Evolutionary conservation across 35 echinoderm and acorn worm genomes (phyloP).

Genomic region (Apostichopus parvimensis): DNA sequence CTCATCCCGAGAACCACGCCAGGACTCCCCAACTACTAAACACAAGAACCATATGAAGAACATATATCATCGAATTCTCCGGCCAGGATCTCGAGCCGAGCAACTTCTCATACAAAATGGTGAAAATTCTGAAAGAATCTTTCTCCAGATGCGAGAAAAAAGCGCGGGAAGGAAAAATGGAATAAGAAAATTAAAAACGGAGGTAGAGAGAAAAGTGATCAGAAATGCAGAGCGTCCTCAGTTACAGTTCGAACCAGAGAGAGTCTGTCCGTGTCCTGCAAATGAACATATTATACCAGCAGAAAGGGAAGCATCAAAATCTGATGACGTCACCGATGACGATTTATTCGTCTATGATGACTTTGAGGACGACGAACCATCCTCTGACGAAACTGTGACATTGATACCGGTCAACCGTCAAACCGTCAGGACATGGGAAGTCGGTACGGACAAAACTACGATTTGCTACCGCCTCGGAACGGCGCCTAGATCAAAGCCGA

Average conservation of each 20-base stretch:
- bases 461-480: conserved; percentile 47
- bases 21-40: conserved; percentile 29
- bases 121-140: conserved; percentile 45
- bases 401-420: conserved; percentile 17
- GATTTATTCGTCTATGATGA: conserved; percentile 42
- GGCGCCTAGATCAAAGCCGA: background rate
- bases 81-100: conserved; percentile 37
- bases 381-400: conserved; percentile 50
- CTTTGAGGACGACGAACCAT: conserved; percentile 45
- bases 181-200: background rate
- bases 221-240: background rate
- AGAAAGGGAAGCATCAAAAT: background rate
- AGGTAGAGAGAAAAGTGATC: background rate
- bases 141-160: conserved; percentile 3
- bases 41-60: conserved; percentile 33
- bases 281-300: background rate
- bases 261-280: background rate
- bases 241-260: background rate
- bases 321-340: background rate
- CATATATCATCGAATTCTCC: conserved; percentile 33
- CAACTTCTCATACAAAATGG: conserved; percentile 48
- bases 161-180: background rate
- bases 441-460: conserved; percentile 12
- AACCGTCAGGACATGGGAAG: conserved; percentile 13
- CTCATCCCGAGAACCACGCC: background rate